Percentiles rank a stretch among this genome's conserved stretches.
Conservation (phyloP, 2,113 vertebrate species). For the Eira barbara region DNA sequence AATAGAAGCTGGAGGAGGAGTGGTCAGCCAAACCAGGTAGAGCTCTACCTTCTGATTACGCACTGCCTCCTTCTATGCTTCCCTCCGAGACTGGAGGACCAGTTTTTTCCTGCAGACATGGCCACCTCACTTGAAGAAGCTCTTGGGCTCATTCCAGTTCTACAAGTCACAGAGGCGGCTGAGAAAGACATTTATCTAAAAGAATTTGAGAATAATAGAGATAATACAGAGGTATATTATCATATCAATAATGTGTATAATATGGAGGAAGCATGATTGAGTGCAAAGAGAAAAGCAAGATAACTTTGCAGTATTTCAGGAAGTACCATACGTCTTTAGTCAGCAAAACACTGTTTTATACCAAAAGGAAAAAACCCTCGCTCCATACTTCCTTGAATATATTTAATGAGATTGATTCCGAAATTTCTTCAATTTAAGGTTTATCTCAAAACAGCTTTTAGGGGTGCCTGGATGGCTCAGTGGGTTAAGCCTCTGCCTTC, state of each 20-base stretch:
- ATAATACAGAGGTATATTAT: neutral
- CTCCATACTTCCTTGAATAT: neutral
- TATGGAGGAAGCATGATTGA: neutral
- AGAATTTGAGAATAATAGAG: neutral
- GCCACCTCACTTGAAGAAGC: neutral
- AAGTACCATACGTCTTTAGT: slow-evolving; percentile 23
- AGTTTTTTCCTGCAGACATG: neutral
- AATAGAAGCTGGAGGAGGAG: neutral
- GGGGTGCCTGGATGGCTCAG: too few species aligned
- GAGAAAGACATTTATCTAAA: neutral
- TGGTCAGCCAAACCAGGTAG: neutral
- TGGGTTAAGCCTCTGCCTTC: too few species aligned
- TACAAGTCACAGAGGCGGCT: neutral
- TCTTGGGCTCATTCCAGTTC: neutral
- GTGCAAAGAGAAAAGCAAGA: neutral
- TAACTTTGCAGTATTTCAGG: slow-evolving; percentile 28
- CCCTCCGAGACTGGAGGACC: neutral
- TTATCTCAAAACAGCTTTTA: slow-evolving; percentile 1
- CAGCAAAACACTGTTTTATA: slow-evolving; percentile 19
- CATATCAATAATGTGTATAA: neutral
- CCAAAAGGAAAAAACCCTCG: neutral
- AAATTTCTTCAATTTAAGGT: slow-evolving; percentile 51
- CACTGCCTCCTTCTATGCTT: neutral
- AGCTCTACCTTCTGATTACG: neutral
- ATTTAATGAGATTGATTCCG: slow-evolving; percentile 52